Percentiles rank a stretch among this genome's conserved stretches.
These are phyloP conservation scores for Nasonovia ribisnigri DNA, from an alignment of 2,888 invertebrate species.

Conservation along the genomic window DNA sequence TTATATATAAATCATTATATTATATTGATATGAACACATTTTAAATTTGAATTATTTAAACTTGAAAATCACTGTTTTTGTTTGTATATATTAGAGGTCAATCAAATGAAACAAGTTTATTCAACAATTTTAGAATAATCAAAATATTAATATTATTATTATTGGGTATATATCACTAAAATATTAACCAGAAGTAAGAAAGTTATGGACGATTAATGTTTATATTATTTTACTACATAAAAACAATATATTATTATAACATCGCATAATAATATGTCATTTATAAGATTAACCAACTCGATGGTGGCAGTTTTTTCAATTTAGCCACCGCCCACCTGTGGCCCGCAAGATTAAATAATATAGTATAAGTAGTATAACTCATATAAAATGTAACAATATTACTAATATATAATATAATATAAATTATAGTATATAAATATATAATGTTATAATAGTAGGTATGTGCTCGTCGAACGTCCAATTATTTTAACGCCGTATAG, in stretches of 20 bases:
- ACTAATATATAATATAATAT: neutral
- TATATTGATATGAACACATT: neutral
- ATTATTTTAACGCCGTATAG: neutral
- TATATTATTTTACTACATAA: neutral
- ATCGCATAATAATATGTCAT: neutral
- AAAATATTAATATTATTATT: neutral
- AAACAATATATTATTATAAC: neutral
- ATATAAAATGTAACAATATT: neutral
- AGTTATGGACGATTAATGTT: neutral
- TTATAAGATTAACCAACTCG: neutral
- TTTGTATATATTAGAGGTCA: neutral
- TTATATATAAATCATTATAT: neutral
- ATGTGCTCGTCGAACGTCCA: neutral
- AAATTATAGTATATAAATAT: neutral
- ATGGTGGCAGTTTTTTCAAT: neutral
- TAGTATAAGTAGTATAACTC: too few species aligned
- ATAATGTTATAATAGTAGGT: neutral
- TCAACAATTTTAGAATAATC: neutral
- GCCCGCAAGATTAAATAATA: neutral
- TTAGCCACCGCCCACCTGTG: neutral
- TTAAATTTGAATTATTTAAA: neutral
- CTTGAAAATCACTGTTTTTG: neutral
- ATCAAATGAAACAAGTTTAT: neutral
- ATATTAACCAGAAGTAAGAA: neutral
- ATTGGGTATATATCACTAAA: neutral